These are phyloP conservation scores for Scarus forsteni DNA, from an alignment of 2,797 vertebrate genomes.

Conservation along the genomic window DNA sequence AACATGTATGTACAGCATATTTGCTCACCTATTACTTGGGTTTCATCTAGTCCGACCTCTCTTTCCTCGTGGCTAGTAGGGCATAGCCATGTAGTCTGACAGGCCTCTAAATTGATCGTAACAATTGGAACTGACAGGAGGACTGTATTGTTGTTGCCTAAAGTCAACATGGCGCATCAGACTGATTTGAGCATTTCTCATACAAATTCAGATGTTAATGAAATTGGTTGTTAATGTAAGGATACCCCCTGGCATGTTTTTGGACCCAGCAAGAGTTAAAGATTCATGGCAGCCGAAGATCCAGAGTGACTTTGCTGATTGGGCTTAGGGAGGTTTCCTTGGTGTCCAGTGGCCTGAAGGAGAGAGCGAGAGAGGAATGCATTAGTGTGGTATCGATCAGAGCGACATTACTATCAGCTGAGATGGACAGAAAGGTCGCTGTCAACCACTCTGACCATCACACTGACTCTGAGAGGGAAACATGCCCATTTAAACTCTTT, in stretches of 20 bases:
- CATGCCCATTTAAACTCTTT: not conserved
- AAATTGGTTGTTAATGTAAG: not conserved
- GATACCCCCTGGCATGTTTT: constrained; percentile 22
- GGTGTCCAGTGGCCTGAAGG: constrained; percentile 37
- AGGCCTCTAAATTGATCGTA: no score
- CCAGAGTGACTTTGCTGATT: constrained; percentile 47
- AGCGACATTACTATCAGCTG: constrained; percentile 61
- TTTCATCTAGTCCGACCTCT: no score
- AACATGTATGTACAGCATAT: no score
- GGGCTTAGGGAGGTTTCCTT: constrained; percentile 46
- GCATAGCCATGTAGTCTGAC: no score
- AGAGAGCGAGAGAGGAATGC: constrained; percentile 57
- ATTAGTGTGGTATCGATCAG: constrained; percentile 70
- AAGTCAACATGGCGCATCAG: no score
- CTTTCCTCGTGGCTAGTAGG: no score
- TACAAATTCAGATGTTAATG: not conserved
- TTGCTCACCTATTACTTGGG: no score
- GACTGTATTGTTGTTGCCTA: no score
- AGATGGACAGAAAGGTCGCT: constrained; percentile 53
- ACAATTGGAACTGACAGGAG: no score
- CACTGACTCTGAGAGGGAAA: not conserved
- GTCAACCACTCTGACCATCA: constrained; percentile 19
- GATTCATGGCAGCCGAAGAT: constrained; percentile 44
- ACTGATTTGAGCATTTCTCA: not conserved
- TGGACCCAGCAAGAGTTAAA: constrained; percentile 22